Evolutionary conservation across 2,888 invertebrate species (phyloP).

Genomic region (Resseliella maxima): DNA sequence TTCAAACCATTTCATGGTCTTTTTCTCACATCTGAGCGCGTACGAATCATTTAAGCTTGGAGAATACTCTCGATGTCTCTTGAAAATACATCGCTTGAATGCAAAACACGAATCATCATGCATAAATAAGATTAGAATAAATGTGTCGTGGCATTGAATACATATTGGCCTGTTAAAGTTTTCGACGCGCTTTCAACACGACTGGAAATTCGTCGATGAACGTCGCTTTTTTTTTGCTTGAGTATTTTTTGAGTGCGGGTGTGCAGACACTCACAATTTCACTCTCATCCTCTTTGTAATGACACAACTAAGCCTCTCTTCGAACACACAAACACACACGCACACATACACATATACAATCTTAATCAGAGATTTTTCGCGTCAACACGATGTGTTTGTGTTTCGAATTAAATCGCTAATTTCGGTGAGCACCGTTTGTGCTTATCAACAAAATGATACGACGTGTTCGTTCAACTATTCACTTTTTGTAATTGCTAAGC

Average conservation of each 20-base stretch:
- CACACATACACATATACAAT: background rate
- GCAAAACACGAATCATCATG: conserved; percentile 45
- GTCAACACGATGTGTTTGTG: conserved; percentile 12
- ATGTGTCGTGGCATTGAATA: conserved; percentile 44
- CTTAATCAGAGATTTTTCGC: background rate
- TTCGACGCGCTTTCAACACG: background rate
- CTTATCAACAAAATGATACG: background rate
- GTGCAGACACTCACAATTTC: background rate
- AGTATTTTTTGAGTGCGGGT: too few relatives aligned
- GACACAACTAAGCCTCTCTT: background rate
- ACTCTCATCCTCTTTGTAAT: background rate
- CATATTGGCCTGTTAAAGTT: conserved; percentile 38
- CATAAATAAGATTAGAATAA: conserved; percentile 23
- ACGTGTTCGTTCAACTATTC: conserved; percentile 7
- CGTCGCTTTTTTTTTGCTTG: background rate
- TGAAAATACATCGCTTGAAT: conserved; percentile 18
- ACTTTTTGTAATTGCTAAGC: conserved; percentile 15
- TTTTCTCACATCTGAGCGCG: background rate
- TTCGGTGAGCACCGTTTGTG: background rate
- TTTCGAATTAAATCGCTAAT: conserved; percentile 23
- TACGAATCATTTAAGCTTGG: background rate
- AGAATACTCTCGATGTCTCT: background rate
- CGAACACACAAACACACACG: background rate
- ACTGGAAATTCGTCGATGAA: conserved; percentile 1
- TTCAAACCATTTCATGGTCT: background rate